Base-by-base conservation (phyloP, 2,113 vertebrate species). In the Urocitellus parryii region DNA sequence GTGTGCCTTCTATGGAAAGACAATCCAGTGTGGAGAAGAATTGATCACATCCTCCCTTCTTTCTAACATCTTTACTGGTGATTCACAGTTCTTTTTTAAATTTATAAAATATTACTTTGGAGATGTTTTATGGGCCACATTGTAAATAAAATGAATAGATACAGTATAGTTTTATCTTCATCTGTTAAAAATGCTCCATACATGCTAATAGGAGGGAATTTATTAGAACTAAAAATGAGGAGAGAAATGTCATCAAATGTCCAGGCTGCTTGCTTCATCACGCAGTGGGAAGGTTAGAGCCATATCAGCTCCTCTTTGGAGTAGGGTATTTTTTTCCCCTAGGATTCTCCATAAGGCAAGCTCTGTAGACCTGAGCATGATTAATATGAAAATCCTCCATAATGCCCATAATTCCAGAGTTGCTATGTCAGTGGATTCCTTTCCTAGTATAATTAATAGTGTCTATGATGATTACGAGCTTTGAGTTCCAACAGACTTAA, bases 401-500 rank as follows among this genome's bases (percentile, higher is more conserved):
- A 63, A 88, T 83, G 80, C 63, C 85, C 20, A 68, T 68, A 68
- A 68, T 68, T 68, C 32, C 32, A 86, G 85, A 92, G 48, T 48
- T 90, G 6, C 65, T 65, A 7, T 34, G 11, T 56, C 72, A 12
- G 11, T 68, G 73, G 37, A 53, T 91, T 93, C 91, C 42, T 80
- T 89, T 85, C 76, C 80, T 56, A 22, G 56, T 27, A 37, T 53
- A 90, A 82, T 88, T 45, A 85, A 82, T 68, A 24, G n/a, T 18
- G 17, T 82, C 63, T 7, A 37, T 82, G 56, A 61, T 91, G 88
- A 56, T 34, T 53, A 56, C 45, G 39, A 88, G 86, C 83, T 86
- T 92, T 58, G 78, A 45, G 68, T 92, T 95, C 87, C 87, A 90
- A 20, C 39, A 94, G 77, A 56, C 13, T 45, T 58, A 87, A 83